Evolutionary conservation across 2,797 vertebrate species (phyloP).

Genomic region (Adrianichthys oophorus): DNA sequence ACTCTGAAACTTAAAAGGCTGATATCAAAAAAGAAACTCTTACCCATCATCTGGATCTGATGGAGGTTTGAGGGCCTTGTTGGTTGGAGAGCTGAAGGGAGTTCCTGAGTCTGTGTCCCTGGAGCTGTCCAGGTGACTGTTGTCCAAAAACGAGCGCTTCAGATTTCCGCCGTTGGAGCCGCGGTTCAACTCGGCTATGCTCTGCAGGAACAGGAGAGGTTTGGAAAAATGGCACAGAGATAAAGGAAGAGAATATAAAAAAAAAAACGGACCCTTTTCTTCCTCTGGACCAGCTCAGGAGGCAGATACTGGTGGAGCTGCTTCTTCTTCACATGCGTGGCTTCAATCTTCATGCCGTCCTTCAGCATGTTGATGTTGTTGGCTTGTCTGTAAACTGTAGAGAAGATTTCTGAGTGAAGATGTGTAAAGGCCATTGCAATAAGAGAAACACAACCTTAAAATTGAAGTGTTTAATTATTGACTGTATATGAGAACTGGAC

Average conservation of each 20-base stretch:
- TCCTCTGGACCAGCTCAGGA: conserved; percentile 89
- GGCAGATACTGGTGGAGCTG: conserved; percentile 95
- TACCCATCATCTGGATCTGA: conserved; percentile 76
- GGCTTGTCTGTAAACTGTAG: conserved; percentile 93
- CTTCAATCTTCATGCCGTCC: conserved; percentile 96
- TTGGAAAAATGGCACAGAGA: background rate
- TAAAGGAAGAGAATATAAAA: background rate
- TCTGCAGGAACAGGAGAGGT: conserved; percentile 67
- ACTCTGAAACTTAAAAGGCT: background rate
- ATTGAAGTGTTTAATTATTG: too few relatives aligned
- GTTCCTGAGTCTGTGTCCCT: conserved; percentile 84
- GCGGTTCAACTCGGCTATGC: conserved; percentile 83
- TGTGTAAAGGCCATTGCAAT: too few relatives aligned
- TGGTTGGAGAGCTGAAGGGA: conserved; percentile 77
- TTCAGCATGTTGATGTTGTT: conserved; percentile 94
- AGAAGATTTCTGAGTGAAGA: background rate
- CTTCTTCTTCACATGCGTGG: conserved; percentile 93
- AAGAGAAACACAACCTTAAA: too few relatives aligned
- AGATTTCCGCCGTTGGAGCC: conserved; percentile 80
- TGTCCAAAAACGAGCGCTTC: conserved; percentile 85
- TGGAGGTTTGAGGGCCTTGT: conserved; percentile 72
- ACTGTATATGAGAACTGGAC: too few relatives aligned
- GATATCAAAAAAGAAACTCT: too few relatives aligned
- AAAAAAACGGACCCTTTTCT: conserved; percentile 84
- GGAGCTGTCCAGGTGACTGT: conserved; percentile 84